Conservation (phyloP, 2,888 invertebrate genomes). For the Melieria crassipennis region DNA sequence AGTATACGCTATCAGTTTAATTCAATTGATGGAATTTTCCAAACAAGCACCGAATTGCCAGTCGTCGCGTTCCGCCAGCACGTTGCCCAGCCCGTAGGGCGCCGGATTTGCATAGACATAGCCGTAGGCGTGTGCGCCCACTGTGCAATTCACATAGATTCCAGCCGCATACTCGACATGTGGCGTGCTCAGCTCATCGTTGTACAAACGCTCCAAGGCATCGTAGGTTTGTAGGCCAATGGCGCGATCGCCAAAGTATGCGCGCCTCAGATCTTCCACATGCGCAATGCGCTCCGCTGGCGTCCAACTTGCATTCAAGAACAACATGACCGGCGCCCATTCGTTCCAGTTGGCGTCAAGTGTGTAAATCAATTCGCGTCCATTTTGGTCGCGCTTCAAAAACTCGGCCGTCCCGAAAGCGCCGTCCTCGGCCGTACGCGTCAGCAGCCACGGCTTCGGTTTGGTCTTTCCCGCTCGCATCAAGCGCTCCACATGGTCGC, state of each 20-base stretch:
- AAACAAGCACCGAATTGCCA: constrained; percentile 67
- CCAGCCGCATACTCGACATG: constrained; percentile 71
- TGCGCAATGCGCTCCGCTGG: constrained; percentile 18
- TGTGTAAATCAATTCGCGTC: constrained; percentile 60
- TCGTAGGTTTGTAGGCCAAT: constrained; percentile 67
- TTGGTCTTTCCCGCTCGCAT: constrained; percentile 67
- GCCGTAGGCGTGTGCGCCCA: constrained; percentile 71
- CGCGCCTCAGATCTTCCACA: constrained; percentile 27
- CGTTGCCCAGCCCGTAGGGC: constrained; percentile 68
- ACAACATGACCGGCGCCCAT: constrained; percentile 39
- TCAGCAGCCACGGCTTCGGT: constrained; percentile 74
- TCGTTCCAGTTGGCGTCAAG: constrained; percentile 69
- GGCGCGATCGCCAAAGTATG: constrained; percentile 65
- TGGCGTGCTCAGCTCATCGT: constrained; percentile 72
- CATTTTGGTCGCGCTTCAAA: constrained; percentile 52
- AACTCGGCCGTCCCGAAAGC: constrained; percentile 72
- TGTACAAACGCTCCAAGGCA: constrained; percentile 67
- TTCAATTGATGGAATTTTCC: background rate
- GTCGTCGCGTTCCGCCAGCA: constrained; percentile 67
- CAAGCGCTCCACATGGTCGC: constrained; percentile 71
- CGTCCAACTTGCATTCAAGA: constrained; percentile 34
- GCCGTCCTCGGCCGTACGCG: constrained; percentile 76
- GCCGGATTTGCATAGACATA: constrained; percentile 73
- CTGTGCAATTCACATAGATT: constrained; percentile 67
- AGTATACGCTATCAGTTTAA: background rate